phyloP scores from a whole-genome alignment of 2,113 vertebrate genomes.

The Lagopus leucura region DNA sequence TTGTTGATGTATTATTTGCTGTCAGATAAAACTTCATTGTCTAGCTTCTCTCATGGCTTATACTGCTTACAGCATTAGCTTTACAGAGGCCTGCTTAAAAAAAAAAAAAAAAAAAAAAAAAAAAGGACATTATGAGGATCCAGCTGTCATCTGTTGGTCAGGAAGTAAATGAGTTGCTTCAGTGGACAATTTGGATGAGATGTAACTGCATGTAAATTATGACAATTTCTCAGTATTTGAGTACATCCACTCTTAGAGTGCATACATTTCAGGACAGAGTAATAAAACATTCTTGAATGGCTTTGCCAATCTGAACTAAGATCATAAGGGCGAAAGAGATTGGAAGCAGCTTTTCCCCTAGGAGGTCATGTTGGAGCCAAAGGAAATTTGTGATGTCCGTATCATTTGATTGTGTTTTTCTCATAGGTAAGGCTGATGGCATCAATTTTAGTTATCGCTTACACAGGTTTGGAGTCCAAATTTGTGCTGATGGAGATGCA shows the following conservation, averaged over 20 bases:
- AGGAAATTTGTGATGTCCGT: too few species aligned
- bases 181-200: accelerated
- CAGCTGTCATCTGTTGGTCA: neutral
- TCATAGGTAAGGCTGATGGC: too few species aligned
- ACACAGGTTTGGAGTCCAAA: too few species aligned
- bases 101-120: neutral
- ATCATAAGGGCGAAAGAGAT: neutral
- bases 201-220: neutral
- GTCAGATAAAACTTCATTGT: neutral
- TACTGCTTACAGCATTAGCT: neutral
- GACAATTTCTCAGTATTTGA: neutral
- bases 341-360: neutral
- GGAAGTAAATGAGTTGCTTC: neutral
- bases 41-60: neutral
- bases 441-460: neutral
- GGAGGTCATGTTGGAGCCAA: too few species aligned
- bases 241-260: accelerated
- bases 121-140: neutral
- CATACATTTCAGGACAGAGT: neutral
- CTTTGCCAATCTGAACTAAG: neutral
- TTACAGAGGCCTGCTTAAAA: neutral
- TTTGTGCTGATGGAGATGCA: neutral
- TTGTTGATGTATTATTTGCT: neutral
- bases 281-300: neutral
- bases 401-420: neutral